Percentiles rank a stretch among this genome's conserved stretches.
Evolutionary conservation across 2,113 vertebrate genomes (phyloP).

Genomic region (Pangasianodon gigas): DNA sequence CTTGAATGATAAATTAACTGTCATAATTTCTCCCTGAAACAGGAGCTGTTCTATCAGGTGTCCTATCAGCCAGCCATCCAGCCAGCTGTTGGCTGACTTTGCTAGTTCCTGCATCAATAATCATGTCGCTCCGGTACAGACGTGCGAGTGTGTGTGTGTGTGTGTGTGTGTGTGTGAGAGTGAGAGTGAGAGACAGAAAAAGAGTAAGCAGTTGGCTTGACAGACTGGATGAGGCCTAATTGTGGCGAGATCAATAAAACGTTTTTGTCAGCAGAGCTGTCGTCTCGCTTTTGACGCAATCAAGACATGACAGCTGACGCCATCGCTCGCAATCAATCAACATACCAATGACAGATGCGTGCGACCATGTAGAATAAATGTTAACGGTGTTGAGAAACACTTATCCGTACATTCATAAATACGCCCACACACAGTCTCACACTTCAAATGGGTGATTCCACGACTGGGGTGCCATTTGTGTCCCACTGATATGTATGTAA

Average conservation of each 20-base stretch:
- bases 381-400: conserved; percentile 1
- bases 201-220: background rate
- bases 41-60: conserved; percentile 22
- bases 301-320: conserved; percentile 38
- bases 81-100: conserved; percentile 24
- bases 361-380: background rate
- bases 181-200: background rate
- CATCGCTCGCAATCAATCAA: conserved; percentile 40
- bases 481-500: background rate
- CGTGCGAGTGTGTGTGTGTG: background rate
- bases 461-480: background rate
- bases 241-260: conserved; percentile 39
- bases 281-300: conserved; percentile 33
- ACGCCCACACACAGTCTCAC: background rate
- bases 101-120: background rate
- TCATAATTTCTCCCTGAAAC: conserved; percentile 29
- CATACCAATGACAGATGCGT: conserved; percentile 12
- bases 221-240: conserved; percentile 29
- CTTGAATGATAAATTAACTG: conserved; percentile 20
- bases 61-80: conserved; percentile 13
- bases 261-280: conserved; percentile 24
- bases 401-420: background rate
- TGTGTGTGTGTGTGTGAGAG: background rate
- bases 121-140: background rate
- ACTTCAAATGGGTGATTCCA: background rate